Evolutionary conservation across 2,888 invertebrate species (phyloP), one percentile per base, ranked within the genome.

Genomic region (Drepana falcataria): DNA sequence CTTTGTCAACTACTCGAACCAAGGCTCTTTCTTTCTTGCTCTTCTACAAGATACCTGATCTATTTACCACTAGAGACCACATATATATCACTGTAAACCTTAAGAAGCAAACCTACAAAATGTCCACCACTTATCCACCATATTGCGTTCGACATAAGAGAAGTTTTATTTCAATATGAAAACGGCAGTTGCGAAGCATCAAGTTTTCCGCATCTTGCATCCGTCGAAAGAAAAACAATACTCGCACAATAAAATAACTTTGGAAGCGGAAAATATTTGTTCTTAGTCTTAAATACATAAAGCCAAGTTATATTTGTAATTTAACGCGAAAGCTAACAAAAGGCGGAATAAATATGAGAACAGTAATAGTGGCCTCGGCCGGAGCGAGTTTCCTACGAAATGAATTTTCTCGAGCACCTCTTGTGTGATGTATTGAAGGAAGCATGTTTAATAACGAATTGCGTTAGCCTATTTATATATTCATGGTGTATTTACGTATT

Each of bases 281-380:
- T 54, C 48, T 52, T 44, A 44, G 44, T 44, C 44, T 44, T 44
- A 9, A 44, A 44, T 44, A 48, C 48, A 52, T 21, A 35, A 52
- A 35, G n/a, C 47, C 40, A 47, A 35, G 41, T 35, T 37, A 55
- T 40, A 41, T 44, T 48, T 52, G 55, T 51, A 52, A 48, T 48
- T 51, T 34, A 51, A 55, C 52, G 44, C 48, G 48, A 48, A 52
- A 40, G 48, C 48, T 41, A 55, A 55, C 48, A 55, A 52, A 48
- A 55, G 53, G 48, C 48, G 41, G 52, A 40, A 52, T 55, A 55
- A 55, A 55, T 52, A 55, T 55, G 48, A 51, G 55, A 52, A 55
- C 48, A 48, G 52, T 55, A 52, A 47, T 51, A 48, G 48, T 7
- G 52, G 52, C 48, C 35, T 37, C 35, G 48, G 37, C 21, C 33